Conservation (phyloP, 2,113 vertebrate species). For the Elephas maximus region DNA sequence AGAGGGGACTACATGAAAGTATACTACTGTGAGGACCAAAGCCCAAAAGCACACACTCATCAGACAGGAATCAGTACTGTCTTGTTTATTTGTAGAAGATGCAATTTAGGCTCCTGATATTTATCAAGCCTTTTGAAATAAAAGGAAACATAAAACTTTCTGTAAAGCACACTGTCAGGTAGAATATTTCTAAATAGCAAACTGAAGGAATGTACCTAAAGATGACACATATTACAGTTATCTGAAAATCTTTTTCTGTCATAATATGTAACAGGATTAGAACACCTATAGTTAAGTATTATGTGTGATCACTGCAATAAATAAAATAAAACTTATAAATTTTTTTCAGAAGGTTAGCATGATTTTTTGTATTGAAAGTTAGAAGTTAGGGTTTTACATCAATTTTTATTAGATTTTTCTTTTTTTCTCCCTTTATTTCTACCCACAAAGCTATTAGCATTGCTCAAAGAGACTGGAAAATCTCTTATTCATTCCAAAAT, state of each 20-base stretch:
- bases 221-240: neutral
- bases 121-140: neutral
- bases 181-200: constrained; percentile 29
- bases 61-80: neutral
- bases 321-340: neutral
- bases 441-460: neutral
- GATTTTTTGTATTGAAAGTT: constrained; percentile 4
- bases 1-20: constrained; percentile 45
- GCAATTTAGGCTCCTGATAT: neutral
- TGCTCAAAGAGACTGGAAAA: neutral
- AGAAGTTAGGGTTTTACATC: neutral
- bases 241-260: neutral
- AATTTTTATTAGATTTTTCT: constrained; percentile 24
- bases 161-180: neutral
- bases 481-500: neutral
- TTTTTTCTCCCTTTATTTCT: neutral
- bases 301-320: neutral
- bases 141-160: neutral
- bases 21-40: neutral
- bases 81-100: constrained; percentile 7
- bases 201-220: neutral
- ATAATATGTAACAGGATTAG: neutral
- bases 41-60: neutral
- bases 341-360: neutral
- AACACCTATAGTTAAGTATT: neutral